Evolutionary conservation across 2,797 vertebrate species (phyloP), one percentile per base, ranked within the genome.

Genomic region (Pitangus sulphuratus): DNA sequence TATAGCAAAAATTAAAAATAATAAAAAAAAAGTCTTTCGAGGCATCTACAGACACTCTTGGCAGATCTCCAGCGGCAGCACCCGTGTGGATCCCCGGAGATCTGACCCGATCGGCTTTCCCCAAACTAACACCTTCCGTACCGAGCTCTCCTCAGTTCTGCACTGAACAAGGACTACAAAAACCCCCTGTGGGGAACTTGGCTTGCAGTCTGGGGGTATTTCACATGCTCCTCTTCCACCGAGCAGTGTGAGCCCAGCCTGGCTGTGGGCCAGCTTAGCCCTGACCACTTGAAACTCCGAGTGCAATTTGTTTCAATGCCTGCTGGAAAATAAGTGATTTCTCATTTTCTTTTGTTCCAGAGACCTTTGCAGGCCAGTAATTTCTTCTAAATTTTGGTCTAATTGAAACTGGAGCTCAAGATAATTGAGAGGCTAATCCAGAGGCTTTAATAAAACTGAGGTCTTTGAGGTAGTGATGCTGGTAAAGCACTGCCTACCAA

Each of bases 351-450:
- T 87, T 85, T 91, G 47, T 94, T 90, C 71, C 64, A 70, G 47
- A 83, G 78, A 85, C 61, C 78, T 70, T 84, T 65, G 57, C n/a
- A 84, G 62, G 40, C 78, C 71, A 85, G 64, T 69, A 76, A 91
- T 80, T 94, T 89, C 81, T 69, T 91, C 92, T 78, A 94, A 39
- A 31, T 93, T 84, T 6, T 58, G 71, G 71, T 58, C 70, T 96
- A 92, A 93, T 87, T 93, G 75, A 72, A 89, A 45, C 53, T 83
- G 56, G 69, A 95, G 68, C 71, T 83, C 72, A 62, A 83, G 33
- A 68, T 74, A 85, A 89, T 37, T 83, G 74, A 84, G 56, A 81
- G 11, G 21, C 45, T 84, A 79, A 91, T 89, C 37, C 20, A 5
- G n/a, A 71, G 35, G 33, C 90, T 92, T 84, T 82, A 90, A 56